A percentile compares a stretch with the other conserved stretches of the same genome.
Evolutionary conservation across 2,113 vertebrate genomes (phyloP).

Genomic region (Acrocephalus kingi): DNA sequence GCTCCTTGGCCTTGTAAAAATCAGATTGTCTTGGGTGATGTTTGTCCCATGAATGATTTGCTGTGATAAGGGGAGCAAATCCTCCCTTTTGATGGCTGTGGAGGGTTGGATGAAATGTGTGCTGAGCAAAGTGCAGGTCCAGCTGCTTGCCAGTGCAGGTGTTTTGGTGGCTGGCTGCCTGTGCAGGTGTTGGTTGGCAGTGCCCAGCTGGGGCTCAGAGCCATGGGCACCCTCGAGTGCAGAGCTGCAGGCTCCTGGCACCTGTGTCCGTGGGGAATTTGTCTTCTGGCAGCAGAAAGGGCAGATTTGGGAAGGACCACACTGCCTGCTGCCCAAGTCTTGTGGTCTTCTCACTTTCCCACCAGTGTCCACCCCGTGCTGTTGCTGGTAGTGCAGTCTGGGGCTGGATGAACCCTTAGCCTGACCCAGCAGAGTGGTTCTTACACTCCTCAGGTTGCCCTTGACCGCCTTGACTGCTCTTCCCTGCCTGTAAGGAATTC

Average conservation of each 20-base stretch:
- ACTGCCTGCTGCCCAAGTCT: rapidly evolving
- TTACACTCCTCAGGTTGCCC: rapidly evolving
- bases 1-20: not conserved
- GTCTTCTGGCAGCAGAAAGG: not conserved
- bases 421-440: rapidly evolving
- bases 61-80: not conserved
- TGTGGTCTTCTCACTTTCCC: not conserved
- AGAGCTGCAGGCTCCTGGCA: not conserved
- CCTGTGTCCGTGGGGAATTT: not conserved
- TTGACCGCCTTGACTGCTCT: not conserved
- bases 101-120: not conserved
- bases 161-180: not conserved
- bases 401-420: not conserved
- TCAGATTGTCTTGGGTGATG: not conserved
- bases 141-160: not conserved
- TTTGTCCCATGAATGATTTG: not conserved
- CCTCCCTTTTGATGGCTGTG: not conserved
- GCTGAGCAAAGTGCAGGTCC: not conserved
- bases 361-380: not conserved
- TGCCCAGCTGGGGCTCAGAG: not conserved
- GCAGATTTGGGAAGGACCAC: not conserved
- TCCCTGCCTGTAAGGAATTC: not conserved
- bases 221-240: not conserved
- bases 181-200: not conserved
- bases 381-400: not conserved